phyloP scores from a whole-genome alignment of 1,140 invertebrate genomes.

The Hestina assimilis region DNA sequence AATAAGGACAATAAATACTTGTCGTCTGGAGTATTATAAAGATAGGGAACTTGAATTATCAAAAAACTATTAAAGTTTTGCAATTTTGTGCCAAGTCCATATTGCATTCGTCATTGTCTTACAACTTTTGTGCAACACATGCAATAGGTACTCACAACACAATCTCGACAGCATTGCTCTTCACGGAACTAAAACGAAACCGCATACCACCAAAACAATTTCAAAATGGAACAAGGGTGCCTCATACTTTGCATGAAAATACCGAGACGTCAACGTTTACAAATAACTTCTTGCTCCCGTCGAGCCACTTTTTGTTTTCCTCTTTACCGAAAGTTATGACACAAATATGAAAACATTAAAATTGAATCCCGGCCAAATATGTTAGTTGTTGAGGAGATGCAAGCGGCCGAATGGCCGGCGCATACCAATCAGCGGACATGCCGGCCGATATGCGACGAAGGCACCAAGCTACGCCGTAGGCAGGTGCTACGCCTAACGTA shows the following conservation, averaged over 20 bases:
- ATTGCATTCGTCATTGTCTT: slow-evolving; percentile 71
- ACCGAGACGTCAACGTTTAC: slow-evolving; percentile 70
- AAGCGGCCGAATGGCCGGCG: slow-evolving; percentile 42
- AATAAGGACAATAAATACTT: not conserved
- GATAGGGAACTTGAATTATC: slow-evolving; percentile 13
- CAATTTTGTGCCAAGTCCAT: slow-evolving; percentile 41
- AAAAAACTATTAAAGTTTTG: slow-evolving; percentile 27
- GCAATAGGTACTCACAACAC: slow-evolving; percentile 56
- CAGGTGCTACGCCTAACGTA: slow-evolving; percentile 44
- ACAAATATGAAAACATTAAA: slow-evolving; percentile 74
- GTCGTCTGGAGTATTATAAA: slow-evolving; percentile 8
- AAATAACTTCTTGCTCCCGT: slow-evolving; percentile 65
- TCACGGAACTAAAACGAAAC: slow-evolving; percentile 58
- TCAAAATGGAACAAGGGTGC: slow-evolving; percentile 63
- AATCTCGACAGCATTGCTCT: slow-evolving; percentile 56
- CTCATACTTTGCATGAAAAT: slow-evolving; percentile 70
- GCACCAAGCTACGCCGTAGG: slow-evolving; percentile 54
- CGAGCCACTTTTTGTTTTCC: slow-evolving; percentile 64
- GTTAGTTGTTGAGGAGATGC: slow-evolving; percentile 57
- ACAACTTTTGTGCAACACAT: slow-evolving; percentile 68
- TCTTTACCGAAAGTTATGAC: slow-evolving; percentile 68
- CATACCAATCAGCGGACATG: slow-evolving; percentile 56
- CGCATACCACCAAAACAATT: slow-evolving; percentile 68
- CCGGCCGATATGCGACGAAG: slow-evolving; percentile 28
- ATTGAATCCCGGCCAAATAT: slow-evolving; percentile 73